These are phyloP conservation scores for Ochropleura plecta DNA, from an alignment of 2,888 invertebrate genomes.

Conservation along the genomic window DNA sequence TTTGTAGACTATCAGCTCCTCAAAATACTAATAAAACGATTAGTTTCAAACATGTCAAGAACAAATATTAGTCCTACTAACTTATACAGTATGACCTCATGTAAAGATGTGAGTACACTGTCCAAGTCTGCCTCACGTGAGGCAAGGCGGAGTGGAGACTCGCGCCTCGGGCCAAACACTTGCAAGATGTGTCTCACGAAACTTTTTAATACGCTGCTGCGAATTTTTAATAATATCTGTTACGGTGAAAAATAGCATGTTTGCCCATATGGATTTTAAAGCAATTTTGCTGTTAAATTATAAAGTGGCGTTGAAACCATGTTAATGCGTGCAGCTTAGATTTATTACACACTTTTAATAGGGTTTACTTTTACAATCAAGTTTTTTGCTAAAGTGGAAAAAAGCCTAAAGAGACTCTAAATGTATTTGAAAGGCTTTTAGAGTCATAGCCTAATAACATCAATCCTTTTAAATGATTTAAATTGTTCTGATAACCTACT, in stretches of 20 bases:
- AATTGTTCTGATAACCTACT: not conserved
- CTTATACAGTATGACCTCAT: conserved; percentile 33
- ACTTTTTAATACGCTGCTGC: conserved; percentile 38
- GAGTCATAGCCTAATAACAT: not conserved
- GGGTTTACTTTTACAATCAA: not conserved
- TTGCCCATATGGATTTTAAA: conserved; percentile 25
- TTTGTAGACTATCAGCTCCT: not conserved
- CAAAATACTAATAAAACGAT: conserved; percentile 10
- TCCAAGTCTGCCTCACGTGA: conserved; percentile 10
- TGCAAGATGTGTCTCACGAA: conserved; percentile 26
- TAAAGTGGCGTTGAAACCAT: conserved; percentile 41
- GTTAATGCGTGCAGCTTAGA: conserved; percentile 22
- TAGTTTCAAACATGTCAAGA: conserved; percentile 23
- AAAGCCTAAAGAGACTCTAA: not conserved
- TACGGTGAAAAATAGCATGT: conserved; percentile 35
- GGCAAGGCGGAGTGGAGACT: not conserved
- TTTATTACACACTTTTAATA: conserved; percentile 6
- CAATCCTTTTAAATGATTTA: not conserved
- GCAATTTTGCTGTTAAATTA: conserved; percentile 37
- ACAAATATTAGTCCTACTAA: conserved; percentile 31
- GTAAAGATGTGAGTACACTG: conserved; percentile 45
- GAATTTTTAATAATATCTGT: conserved; percentile 50
- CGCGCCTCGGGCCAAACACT: conserved; percentile 48
- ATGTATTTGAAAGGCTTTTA: not conserved
- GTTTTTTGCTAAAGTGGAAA: not conserved